phyloP scores from a whole-genome alignment of 1,140 invertebrate species.

The Nasonia vitripennis region DNA sequence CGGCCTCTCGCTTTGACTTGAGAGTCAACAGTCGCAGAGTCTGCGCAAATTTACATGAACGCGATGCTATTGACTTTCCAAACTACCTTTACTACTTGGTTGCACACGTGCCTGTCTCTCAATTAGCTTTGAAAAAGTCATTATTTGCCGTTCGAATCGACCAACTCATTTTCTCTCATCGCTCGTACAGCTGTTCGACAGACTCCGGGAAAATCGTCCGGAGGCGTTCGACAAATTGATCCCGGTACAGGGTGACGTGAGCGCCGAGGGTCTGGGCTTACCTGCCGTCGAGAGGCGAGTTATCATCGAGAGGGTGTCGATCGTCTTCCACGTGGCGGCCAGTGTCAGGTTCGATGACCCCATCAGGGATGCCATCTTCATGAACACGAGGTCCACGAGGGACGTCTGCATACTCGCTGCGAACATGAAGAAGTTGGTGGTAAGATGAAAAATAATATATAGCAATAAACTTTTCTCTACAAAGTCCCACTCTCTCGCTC shows the following conservation, averaged over 20 bases:
- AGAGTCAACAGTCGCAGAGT: too few relatives aligned
- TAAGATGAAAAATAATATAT: constrained; percentile 54
- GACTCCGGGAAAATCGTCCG: constrained; percentile 69
- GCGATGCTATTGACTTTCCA: too few relatives aligned
- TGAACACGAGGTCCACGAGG: constrained; percentile 82
- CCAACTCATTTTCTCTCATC: too few relatives aligned
- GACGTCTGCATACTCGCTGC: constrained; percentile 81
- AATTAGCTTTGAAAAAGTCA: too few relatives aligned
- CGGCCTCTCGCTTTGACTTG: too few relatives aligned
- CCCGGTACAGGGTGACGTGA: constrained; percentile 87
- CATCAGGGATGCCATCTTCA: constrained; percentile 80
- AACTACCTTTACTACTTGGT: too few relatives aligned
- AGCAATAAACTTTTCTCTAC: not conserved
- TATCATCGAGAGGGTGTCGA: constrained; percentile 83
- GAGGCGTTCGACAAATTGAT: constrained; percentile 82
- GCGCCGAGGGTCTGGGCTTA: constrained; percentile 78
- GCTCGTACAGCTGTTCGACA: constrained; percentile 73
- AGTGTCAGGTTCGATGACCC: constrained; percentile 95
- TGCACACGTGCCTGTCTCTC: too few relatives aligned
- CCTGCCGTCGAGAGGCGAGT: constrained; percentile 75
- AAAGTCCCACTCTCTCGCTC: not conserved
- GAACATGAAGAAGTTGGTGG: constrained; percentile 81
- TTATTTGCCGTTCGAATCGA: too few relatives aligned
- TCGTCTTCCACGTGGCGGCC: constrained; percentile 96
- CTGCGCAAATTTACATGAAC: too few relatives aligned